These are phyloP conservation scores for Procavia capensis DNA, from an alignment of 2,113 vertebrate genomes.

Conservation along the genomic window DNA sequence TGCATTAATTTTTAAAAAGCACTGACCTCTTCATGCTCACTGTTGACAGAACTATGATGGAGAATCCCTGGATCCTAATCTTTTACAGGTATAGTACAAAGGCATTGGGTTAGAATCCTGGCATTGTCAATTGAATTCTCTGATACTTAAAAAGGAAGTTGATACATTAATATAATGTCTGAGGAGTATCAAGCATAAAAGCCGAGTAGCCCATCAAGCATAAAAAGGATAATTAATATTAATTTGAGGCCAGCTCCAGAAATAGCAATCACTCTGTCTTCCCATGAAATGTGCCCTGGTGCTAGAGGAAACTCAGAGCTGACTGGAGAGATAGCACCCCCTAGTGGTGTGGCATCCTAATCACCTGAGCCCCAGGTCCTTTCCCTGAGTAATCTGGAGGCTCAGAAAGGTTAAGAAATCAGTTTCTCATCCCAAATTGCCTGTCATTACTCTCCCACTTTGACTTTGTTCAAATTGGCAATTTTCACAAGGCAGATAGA, in stretches of 20 bases:
- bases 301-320: background rate
- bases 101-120: background rate
- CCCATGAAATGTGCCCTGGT: background rate
- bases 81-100: background rate
- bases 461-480: background rate
- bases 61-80: background rate
- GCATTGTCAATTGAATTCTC: background rate
- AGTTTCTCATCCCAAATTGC: background rate
- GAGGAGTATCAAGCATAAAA: background rate
- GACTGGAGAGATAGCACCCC: slow-evolving; percentile 60
- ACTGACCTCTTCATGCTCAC: background rate
- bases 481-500: background rate
- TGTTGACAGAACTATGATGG: background rate
- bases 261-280: background rate
- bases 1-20: background rate
- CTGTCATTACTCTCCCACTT: too few species aligned
- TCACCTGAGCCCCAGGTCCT: background rate
- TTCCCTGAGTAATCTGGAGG: background rate
- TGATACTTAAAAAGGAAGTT: background rate
- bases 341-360: slow-evolving; percentile 14
- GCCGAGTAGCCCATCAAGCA: too few species aligned
- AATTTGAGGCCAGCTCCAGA: background rate
- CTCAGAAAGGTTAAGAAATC: background rate
- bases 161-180: background rate
- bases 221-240: background rate